Evolutionary conservation across 2,797 vertebrate genomes (phyloP), one percentile per base, ranked within the genome.

Genomic region (Anomalospiza imberbis): DNA sequence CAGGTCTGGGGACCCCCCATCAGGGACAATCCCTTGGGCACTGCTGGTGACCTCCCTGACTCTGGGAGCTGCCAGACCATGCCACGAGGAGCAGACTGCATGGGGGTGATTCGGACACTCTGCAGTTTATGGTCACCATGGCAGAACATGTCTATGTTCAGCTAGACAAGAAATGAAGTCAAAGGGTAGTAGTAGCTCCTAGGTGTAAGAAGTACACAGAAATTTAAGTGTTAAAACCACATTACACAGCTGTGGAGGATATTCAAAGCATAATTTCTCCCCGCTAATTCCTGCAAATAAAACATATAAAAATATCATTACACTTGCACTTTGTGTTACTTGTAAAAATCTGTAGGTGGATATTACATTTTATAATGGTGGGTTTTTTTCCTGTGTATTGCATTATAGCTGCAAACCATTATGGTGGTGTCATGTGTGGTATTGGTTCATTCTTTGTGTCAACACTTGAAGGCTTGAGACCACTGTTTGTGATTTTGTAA

Each of bases 111-210:
- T 50, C 0, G 0, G 44, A 31, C 31, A 17, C 6, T 8, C 70
- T 24, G 21, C 2, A 6, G 16, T 9, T 44, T 8, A 3, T 3
- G 7, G 32, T 13, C 15, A 4, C 36, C 0, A 0, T 4, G 2
- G n/a, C 36, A 60, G 20, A 50, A 10, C 0, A 0, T 17, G 15
- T 7, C 25, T 16, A 3, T 2, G 0, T 22, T 60, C 44, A 13
- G 32, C 34, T 6, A 21, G 53, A 5, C 10, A 18, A 44, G 9
- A 72, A 20, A 28, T 2, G 8, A 22, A 17, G 19, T 26, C 2
- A 5, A 42, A 29, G 53, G 21, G 48, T 13, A 44, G 38, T 13
- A 31, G 44, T 53, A 17, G 14, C 8, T 70, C 31, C 34, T 38
- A 29, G 26, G 9, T 20, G 6, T 47, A 21, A 48, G 32, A 50